A percentile compares a stretch with the other conserved stretches of the same genome.
phyloP scores from a whole-genome alignment of 2,113 vertebrate genomes.

The Calcarius ornatus region DNA sequence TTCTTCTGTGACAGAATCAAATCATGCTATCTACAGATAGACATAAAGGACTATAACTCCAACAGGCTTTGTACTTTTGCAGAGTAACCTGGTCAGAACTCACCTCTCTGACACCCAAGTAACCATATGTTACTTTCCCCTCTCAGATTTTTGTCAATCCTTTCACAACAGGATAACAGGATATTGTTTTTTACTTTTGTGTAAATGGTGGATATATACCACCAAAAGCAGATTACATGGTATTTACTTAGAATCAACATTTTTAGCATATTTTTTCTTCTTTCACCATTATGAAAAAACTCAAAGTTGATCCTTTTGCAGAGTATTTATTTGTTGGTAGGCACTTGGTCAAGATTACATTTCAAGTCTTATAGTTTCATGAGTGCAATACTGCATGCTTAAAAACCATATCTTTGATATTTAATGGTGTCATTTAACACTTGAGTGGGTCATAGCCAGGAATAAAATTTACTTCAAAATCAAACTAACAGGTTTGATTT shows the following conservation, averaged over 20 bases:
- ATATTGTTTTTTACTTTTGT: background rate
- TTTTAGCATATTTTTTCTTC: background rate
- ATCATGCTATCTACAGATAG: background rate
- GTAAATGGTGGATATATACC: background rate
- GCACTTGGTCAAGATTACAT: background rate
- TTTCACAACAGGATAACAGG: background rate
- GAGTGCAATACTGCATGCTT: background rate
- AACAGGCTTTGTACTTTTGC: background rate
- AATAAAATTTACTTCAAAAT: constrained; percentile 35
- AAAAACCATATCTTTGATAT: background rate
- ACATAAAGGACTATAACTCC: background rate
- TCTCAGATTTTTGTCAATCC: background rate
- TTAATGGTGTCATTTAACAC: constrained; percentile 11
- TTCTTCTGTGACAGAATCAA: background rate
- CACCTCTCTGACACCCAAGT: background rate
- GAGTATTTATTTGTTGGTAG: background rate
- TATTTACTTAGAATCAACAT: background rate
- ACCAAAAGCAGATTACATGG: background rate
- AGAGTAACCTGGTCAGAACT: background rate
- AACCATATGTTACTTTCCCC: accelerated
- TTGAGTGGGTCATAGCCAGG: background rate
- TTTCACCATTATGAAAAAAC: background rate
- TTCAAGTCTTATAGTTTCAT: background rate
- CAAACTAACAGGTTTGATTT: constrained; percentile 17
- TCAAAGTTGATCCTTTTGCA: background rate